Percentiles rank a stretch among this genome's conserved stretches.
phyloP scores from a whole-genome alignment of 1,140 invertebrate genomes.

The Drosophila repletoides region DNA sequence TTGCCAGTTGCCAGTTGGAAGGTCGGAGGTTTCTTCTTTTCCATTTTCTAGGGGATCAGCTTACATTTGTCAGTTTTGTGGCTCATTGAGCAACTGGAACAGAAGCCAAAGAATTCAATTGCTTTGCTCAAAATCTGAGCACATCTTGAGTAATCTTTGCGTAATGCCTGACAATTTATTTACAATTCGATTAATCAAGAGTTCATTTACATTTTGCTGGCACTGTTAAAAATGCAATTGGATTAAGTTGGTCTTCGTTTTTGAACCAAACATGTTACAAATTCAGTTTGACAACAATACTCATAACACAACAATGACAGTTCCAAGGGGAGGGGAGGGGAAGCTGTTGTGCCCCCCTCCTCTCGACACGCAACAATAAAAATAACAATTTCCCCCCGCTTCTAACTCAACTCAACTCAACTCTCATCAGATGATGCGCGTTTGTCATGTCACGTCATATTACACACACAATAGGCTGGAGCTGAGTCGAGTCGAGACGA shows the following conservation, averaged over 20 bases:
- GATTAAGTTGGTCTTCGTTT: slow-evolving; percentile 51
- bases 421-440: slow-evolving; percentile 33
- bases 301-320: slow-evolving; percentile 19
- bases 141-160: slow-evolving; percentile 10
- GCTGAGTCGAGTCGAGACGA: neutral
- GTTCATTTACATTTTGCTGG: slow-evolving; percentile 21
- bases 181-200: slow-evolving; percentile 52
- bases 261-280: slow-evolving; percentile 34
- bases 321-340: neutral
- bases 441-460: slow-evolving; percentile 71
- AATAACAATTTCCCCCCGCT: slow-evolving; percentile 6
- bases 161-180: slow-evolving; percentile 25
- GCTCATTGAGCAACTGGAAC: slow-evolving; percentile 51
- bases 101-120: slow-evolving; percentile 9
- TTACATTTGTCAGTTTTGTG: slow-evolving; percentile 55
- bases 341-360: slow-evolving; percentile 15
- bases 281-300: slow-evolving; percentile 46
- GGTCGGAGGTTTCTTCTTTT: slow-evolving; percentile 39
- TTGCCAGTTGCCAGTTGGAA: neutral
- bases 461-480: slow-evolving; percentile 64
- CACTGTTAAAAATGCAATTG: slow-evolving; percentile 51
- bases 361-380: slow-evolving; percentile 55
- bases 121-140: neutral
- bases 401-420: slow-evolving; percentile 1
- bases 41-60: neutral